phyloP scores from a whole-genome alignment of 2,797 vertebrate genomes.

The Chelidonichthys spinosus region DNA sequence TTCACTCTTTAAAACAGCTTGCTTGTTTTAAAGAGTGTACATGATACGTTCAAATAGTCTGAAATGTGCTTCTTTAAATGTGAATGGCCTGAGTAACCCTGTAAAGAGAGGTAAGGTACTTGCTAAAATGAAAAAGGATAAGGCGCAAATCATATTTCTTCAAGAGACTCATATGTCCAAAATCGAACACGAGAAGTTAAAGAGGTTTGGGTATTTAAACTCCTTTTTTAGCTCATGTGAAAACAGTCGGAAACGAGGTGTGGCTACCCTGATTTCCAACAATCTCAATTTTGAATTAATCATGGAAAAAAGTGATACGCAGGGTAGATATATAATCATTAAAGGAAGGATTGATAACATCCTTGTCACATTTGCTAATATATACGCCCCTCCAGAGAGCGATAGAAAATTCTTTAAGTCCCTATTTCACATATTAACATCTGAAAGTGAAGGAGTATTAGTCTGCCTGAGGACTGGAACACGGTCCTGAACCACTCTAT shows the following conservation, averaged over 20 bases:
- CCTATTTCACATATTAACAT: not conserved
- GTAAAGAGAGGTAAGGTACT: not conserved
- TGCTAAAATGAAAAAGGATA: not conserved
- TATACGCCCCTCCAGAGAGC: not conserved
- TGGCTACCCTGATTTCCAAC: not conserved
- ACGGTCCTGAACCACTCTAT: too few relatives aligned
- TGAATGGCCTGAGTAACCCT: not conserved
- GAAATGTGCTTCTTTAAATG: not conserved
- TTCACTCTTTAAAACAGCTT: accelerated
- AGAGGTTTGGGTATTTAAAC: not conserved
- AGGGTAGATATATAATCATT: not conserved
- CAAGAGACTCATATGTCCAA: not conserved
- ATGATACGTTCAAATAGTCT: not conserved
- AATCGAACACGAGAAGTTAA: not conserved
- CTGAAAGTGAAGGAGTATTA: too few relatives aligned
- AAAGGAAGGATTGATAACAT: not conserved
- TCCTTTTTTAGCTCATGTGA: not conserved
- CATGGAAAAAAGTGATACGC: not conserved
- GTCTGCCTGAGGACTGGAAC: too few relatives aligned
- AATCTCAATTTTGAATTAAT: not conserved
- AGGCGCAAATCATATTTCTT: not conserved
- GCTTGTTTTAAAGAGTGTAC: not conserved
- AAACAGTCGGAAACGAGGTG: not conserved
- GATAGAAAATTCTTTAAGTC: not conserved
- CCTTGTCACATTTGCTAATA: not conserved